phyloP scores from a whole-genome alignment of 1,140 invertebrate species.

The Apolygus lucorum region DNA sequence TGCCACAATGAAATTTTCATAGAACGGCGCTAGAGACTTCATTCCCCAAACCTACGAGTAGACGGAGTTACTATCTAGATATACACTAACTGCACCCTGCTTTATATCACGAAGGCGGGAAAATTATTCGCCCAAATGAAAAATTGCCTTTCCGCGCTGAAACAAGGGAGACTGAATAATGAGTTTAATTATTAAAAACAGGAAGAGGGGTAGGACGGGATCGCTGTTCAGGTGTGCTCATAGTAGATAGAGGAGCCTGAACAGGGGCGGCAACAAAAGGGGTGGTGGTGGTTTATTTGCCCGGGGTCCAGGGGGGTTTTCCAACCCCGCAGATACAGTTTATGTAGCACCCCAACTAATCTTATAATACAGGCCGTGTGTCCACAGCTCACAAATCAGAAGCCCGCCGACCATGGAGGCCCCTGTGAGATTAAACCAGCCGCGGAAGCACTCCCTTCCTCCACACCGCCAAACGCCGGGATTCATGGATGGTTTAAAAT shows the following conservation, averaged over 20 bases:
- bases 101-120: no score
- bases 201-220: not conserved
- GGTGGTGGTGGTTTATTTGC: slow-evolving; percentile 9
- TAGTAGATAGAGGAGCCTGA: not conserved
- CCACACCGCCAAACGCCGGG: not conserved
- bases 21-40: no score
- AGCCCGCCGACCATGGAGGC: not conserved
- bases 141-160: not conserved
- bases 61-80: no score
- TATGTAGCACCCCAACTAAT: slow-evolving; percentile 8
- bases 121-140: not conserved
- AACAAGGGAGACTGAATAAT: not conserved
- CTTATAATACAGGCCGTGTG: slow-evolving; percentile 16
- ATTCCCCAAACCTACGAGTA: no score
- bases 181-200: slow-evolving; percentile 11
- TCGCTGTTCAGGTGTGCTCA: not conserved
- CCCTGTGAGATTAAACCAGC: slow-evolving; percentile 4
- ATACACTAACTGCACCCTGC: no score
- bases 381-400: slow-evolving; percentile 10
- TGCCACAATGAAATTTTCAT: no score
- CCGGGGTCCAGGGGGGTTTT: not conserved
- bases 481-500: slow-evolving; percentile 7
- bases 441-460: not conserved
- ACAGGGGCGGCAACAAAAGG: not conserved
- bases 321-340: slow-evolving; percentile 1